Evolutionary conservation across 1,140 invertebrate genomes (phyloP).

Genomic region (Calosoma granatense): DNA sequence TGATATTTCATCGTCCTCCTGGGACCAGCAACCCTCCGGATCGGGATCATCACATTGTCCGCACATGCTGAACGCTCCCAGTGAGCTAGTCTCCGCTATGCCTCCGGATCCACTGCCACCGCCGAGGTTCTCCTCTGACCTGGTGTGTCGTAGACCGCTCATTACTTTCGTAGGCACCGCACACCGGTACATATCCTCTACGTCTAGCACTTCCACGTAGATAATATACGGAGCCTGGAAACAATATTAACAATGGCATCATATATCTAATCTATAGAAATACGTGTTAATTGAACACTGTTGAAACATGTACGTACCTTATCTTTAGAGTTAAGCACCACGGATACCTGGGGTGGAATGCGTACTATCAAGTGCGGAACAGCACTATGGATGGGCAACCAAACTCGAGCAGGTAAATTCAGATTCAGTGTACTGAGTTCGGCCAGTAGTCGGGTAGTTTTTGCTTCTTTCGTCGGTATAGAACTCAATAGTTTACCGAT

Average conservation of each 20-base stretch:
- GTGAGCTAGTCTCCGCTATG: slow-evolving; percentile 16
- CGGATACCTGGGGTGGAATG: slow-evolving; percentile 86
- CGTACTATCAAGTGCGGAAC: slow-evolving; percentile 76
- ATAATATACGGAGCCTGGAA: slow-evolving; percentile 91
- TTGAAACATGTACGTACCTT: slow-evolving; percentile 51
- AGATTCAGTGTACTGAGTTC: slow-evolving; percentile 89
- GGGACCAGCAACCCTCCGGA: slow-evolving; percentile 76
- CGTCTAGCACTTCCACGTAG: slow-evolving; percentile 93
- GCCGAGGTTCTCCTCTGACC: slow-evolving; percentile 85
- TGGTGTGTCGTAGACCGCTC: slow-evolving; percentile 74
- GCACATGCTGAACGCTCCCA: neutral
- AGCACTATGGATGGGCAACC: slow-evolving; percentile 76
- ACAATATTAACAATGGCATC: slow-evolving; percentile 8
- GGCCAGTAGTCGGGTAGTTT: slow-evolving; percentile 80
- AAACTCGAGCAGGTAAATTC: slow-evolving; percentile 94
- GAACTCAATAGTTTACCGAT: slow-evolving; percentile 86
- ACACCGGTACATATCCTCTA: slow-evolving; percentile 73
- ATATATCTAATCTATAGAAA: slow-evolving; percentile 6
- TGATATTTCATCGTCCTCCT: slow-evolving; percentile 90
- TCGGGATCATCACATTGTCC: slow-evolving; percentile 42
- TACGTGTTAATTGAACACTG: slow-evolving; percentile 10
- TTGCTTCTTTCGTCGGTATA: slow-evolving; percentile 88
- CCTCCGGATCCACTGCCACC: slow-evolving; percentile 16
- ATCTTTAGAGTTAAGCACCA: slow-evolving; percentile 97
- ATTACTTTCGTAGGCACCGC: slow-evolving; percentile 71